A percentile compares a stretch with the other conserved stretches of the same genome.
Evolutionary conservation across 2,797 vertebrate genomes (phyloP).

Genomic region (Limnodromus scolopaceus): DNA sequence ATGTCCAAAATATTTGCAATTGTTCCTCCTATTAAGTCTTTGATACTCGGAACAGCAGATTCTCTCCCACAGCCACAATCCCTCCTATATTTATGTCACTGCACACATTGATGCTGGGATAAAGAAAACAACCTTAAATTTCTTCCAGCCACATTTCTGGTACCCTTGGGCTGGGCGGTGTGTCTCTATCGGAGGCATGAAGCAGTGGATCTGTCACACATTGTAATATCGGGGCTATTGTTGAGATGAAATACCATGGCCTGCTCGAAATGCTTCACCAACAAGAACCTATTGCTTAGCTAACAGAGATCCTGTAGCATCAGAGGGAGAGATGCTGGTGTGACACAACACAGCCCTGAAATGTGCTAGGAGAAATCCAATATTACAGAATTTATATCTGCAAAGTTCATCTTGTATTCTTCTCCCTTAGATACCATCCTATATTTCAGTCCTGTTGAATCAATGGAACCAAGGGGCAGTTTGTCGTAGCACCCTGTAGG

Average conservation of each 20-base stretch:
- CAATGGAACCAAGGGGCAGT: not conserved
- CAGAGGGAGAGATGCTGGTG: not conserved
- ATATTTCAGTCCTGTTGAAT: conserved; percentile 33
- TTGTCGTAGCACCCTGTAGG: conserved; percentile 9
- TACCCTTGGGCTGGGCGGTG: not conserved
- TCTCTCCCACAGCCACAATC: not conserved
- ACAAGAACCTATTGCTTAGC: not conserved
- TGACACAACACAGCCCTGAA: not conserved
- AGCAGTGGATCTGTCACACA: not conserved
- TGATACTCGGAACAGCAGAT: not conserved
- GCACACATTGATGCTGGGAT: not conserved
- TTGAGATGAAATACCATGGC: not conserved
- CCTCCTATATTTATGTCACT: not conserved
- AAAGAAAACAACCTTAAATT: not conserved
- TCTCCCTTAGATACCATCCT: not conserved
- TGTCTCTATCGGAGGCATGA: not conserved
- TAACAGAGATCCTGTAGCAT: not conserved
- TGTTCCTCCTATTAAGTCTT: not conserved
- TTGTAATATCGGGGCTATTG: not conserved
- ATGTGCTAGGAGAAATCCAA: conserved; percentile 38
- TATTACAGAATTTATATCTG: conserved; percentile 42
- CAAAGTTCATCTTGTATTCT: conserved; percentile 15
- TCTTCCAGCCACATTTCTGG: not conserved
- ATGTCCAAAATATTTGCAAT: not conserved
- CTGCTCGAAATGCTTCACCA: not conserved